A percentile compares a stretch with the other conserved stretches of the same genome.
Conservation (phyloP, 2,888 invertebrate genomes). For the Aspidapion aeneum region DNA sequence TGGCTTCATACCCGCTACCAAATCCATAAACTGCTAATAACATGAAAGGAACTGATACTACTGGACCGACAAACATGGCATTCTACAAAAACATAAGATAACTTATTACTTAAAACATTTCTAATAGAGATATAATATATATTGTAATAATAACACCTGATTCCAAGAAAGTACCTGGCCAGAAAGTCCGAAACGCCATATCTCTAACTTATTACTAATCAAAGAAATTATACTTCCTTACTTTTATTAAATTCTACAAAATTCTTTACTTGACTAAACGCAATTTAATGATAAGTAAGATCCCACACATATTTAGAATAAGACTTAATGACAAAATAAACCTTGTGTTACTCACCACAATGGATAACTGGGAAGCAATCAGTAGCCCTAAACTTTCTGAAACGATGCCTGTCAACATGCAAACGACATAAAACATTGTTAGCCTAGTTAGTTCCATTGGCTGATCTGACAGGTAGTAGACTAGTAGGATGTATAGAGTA, state of each 20-base stretch:
- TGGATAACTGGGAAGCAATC: slow-evolving; percentile 69
- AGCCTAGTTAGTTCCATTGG: slow-evolving; percentile 68
- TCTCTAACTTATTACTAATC: too few relatives aligned
- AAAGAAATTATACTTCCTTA: too few relatives aligned
- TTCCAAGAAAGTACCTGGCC: too few relatives aligned
- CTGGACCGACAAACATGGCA: slow-evolving; percentile 87
- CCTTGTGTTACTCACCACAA: slow-evolving; percentile 71
- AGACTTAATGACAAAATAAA: too few relatives aligned
- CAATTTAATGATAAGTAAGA: too few relatives aligned
- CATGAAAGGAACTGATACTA: slow-evolving; percentile 82
- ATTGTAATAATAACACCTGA: too few relatives aligned
- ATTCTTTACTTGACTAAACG: too few relatives aligned
- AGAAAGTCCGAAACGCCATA: too few relatives aligned
- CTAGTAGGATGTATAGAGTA: slow-evolving; percentile 63
- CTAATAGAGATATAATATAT: too few relatives aligned
- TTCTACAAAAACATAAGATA: slow-evolving; percentile 67
- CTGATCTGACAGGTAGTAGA: slow-evolving; percentile 72
- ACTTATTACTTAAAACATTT: too few relatives aligned
- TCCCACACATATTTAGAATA: too few relatives aligned
- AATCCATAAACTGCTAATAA: slow-evolving; percentile 84
- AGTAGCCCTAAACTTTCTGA: slow-evolving; percentile 77
- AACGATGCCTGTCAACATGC: slow-evolving; percentile 68
- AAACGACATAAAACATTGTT: slow-evolving; percentile 65
- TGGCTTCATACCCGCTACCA: slow-evolving; percentile 64
- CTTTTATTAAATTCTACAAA: too few relatives aligned